These are phyloP conservation scores for Tonatia bakeri DNA, from an alignment of 2,113 vertebrate species.

Conservation along the genomic window DNA sequence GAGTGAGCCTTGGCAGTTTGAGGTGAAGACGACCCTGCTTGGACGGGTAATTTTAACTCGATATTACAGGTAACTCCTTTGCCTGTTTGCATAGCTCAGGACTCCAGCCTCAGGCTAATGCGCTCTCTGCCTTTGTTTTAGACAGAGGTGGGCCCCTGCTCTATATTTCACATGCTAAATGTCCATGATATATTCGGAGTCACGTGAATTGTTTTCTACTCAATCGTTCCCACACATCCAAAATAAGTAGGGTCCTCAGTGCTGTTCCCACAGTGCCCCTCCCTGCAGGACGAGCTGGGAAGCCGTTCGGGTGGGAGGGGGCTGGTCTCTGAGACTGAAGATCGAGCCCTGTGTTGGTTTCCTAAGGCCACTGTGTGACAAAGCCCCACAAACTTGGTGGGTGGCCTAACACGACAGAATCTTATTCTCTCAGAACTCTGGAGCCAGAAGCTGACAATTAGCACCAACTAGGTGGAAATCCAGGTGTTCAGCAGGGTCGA, in stretches of 20 bases:
- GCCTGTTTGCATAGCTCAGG: not conserved
- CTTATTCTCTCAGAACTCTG: not conserved
- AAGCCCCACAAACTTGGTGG: not conserved
- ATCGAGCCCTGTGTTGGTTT: not conserved
- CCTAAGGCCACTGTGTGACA: not conserved
- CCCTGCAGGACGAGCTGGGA: not conserved
- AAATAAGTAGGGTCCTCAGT: accelerated
- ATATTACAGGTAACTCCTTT: too few relatives aligned
- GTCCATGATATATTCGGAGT: not conserved
- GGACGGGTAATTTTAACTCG: not conserved
- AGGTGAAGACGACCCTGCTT: not conserved
- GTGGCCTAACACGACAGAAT: not conserved
- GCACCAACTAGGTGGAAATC: not conserved
- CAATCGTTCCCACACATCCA: not conserved
- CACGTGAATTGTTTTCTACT: not conserved
- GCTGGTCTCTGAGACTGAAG: not conserved
- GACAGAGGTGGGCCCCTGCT: not conserved
- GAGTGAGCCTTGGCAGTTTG: not conserved
- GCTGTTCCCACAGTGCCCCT: not conserved
- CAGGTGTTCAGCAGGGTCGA: not conserved
- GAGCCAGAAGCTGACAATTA: not conserved
- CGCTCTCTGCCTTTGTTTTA: not conserved
- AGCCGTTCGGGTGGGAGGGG: not conserved
- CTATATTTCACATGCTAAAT: not conserved
- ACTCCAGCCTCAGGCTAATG: not conserved